Conservation (phyloP, 2,113 vertebrate species). For the Oryzias javanicus region DNA sequence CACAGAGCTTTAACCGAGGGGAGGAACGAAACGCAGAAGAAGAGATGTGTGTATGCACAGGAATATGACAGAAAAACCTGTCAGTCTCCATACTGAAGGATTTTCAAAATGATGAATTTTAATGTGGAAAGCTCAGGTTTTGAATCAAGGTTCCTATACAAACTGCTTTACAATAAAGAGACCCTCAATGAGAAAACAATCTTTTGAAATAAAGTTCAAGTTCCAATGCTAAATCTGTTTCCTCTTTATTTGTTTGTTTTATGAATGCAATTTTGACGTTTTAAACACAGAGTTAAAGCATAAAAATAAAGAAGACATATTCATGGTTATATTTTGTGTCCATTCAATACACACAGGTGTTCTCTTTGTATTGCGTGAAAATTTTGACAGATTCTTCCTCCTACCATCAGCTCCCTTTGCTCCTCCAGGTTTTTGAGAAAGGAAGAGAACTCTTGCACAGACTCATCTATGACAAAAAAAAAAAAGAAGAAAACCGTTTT, state of each 20-base stretch:
- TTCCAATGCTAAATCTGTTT: too few species aligned
- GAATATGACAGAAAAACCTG: too few species aligned
- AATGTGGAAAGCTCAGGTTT: too few species aligned
- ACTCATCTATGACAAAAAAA: conserved; percentile 81
- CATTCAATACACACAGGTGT: conserved; percentile 15
- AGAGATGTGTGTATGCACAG: not conserved
- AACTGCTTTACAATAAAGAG: too few species aligned
- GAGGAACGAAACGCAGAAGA: not conserved
- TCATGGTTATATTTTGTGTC: not conserved
- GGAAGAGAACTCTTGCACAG: conserved; percentile 91
- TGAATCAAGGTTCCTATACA: too few species aligned
- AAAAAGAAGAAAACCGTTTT: not conserved
- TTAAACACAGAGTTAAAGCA: too few species aligned
- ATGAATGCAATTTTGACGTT: too few species aligned
- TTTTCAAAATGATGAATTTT: too few species aligned
- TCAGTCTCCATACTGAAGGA: too few species aligned
- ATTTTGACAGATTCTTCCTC: conserved; percentile 71
- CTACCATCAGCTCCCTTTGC: conserved; percentile 97
- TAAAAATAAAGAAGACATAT: not conserved
- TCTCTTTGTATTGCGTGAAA: conserved; percentile 33
- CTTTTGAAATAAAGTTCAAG: too few species aligned
- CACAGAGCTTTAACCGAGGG: conserved; percentile 2
- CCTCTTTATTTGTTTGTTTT: too few species aligned
- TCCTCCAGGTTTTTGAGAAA: conserved; percentile 95
- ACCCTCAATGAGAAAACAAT: too few species aligned